Evolutionary conservation across 2,113 vertebrate species (phyloP).

Genomic region (Oxygymnocypris stewartii): DNA sequence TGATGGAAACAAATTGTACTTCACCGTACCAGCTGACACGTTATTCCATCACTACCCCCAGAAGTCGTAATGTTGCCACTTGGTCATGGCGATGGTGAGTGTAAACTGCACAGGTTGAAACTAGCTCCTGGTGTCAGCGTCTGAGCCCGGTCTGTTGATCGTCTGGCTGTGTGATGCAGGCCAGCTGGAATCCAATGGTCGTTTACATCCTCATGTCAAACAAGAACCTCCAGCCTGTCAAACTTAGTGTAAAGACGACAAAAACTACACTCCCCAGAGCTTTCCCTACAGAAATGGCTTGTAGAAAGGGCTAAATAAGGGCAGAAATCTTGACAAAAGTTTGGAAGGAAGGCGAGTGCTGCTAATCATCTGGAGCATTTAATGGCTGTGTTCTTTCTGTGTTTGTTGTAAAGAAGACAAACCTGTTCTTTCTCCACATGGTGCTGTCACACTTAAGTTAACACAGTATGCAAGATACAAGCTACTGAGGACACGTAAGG

Average conservation of each 20-base stretch:
- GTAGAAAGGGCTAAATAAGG: constrained; percentile 72
- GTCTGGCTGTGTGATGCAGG: constrained; percentile 61
- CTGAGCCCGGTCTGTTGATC: constrained; percentile 59
- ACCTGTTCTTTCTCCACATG: constrained; percentile 32
- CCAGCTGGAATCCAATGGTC: constrained; percentile 63
- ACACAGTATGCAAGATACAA: not conserved
- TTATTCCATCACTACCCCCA: constrained; percentile 23
- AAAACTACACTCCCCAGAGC: constrained; percentile 71
- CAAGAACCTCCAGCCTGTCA: constrained; percentile 70
- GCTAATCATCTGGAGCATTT: constrained; percentile 64
- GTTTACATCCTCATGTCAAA: constrained; percentile 75
- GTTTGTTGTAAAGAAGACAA: constrained; percentile 46
- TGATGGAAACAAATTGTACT: constrained; percentile 1
- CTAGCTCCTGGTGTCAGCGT: constrained; percentile 18
- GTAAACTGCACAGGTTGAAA: constrained; percentile 22
- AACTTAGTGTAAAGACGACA: constrained; percentile 62
- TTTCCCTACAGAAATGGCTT: constrained; percentile 53
- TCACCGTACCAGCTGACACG: no score
- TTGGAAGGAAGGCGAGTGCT: constrained; percentile 52
- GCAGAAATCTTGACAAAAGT: constrained; percentile 57
- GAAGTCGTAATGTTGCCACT: constrained; percentile 19
- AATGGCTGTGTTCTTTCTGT: constrained; percentile 56
- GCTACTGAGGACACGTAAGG: constrained; percentile 16
- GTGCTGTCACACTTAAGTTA: not conserved
- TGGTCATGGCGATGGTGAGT: constrained; percentile 40